Conservation (phyloP, 2,113 vertebrate genomes). For the Austrofundulus limnaeus region DNA sequence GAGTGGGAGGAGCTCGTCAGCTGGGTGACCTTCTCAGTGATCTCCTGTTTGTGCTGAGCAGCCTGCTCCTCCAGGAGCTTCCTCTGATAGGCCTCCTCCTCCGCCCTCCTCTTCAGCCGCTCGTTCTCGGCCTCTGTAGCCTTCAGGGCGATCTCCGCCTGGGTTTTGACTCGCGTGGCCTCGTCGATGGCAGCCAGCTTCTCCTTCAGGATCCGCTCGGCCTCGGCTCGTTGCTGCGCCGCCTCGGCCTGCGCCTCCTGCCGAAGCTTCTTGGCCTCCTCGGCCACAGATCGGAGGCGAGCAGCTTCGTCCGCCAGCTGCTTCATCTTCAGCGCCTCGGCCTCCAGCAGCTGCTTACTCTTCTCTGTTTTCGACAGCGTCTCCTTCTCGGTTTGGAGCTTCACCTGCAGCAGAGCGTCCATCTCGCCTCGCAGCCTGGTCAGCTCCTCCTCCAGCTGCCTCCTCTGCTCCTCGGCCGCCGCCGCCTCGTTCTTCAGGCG, state of each 20-base stretch:
- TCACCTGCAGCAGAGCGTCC: conserved; percentile 88
- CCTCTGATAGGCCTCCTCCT: conserved; percentile 94
- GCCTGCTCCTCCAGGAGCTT: conserved; percentile 92
- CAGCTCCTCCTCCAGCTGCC: conserved; percentile 90
- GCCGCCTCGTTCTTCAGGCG: conserved; percentile 87
- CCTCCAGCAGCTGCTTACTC: conserved; percentile 92
- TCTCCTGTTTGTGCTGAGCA: conserved; percentile 90
- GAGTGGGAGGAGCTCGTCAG: conserved; percentile 86
- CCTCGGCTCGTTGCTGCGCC: conserved; percentile 84
- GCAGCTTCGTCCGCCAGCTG: conserved; percentile 92
- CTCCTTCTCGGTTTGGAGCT: conserved; percentile 86
- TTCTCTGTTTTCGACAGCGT: conserved; percentile 87
- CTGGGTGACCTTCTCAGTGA: conserved; percentile 88
- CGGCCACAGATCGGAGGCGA: conserved; percentile 84
- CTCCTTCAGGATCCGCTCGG: conserved; percentile 91
- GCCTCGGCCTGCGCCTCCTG: conserved; percentile 91
- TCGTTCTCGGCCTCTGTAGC: conserved; percentile 97
- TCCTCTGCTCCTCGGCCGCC: conserved; percentile 83
- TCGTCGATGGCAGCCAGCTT: conserved; percentile 91
- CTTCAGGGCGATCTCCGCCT: conserved; percentile 91
- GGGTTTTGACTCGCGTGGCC: conserved; percentile 87
- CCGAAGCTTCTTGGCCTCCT: conserved; percentile 92
- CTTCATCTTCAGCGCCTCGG: conserved; percentile 88
- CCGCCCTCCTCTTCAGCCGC: conserved; percentile 88
- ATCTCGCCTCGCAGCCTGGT: conserved; percentile 89